Base-by-base conservation (phyloP, 1,140 invertebrate genomes). In the Zaprionus lachaisei region DNA sequence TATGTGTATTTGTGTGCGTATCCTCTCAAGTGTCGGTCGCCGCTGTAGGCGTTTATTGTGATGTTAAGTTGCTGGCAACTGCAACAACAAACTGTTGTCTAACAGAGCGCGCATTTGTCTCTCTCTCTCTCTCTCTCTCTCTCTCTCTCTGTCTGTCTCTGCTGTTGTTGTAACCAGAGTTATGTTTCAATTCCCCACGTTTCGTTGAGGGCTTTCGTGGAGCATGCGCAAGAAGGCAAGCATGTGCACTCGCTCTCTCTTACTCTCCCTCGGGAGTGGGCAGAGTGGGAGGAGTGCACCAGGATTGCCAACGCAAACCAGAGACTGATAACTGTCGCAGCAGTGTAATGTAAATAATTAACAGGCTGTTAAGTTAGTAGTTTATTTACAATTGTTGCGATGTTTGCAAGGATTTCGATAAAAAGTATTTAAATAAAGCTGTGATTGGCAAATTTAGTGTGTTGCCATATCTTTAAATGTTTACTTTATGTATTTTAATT, bases 21-120 rank as follows among this genome's bases (percentile, higher is more conserved):
- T 86, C 72, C 80, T 61, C 72, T 87, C 71, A 87, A 86, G 83
- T 87, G 80, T 83, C 56, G 66, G 57, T 71, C 68, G 67, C 68
- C 41, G 73, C 63, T 58, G 75, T 68, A 82, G 77, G 83, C 83
- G 83, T 87, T 86, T 87, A 86, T 86, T 87, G 80, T 80, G 54
- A 75, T 85, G 82, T 81, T 81, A 84, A 80, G 57, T 77, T 62
- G 66, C 81, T 76, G 71, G 22, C 67, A 85, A 63, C 60, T 72
- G 74, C 80, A 82, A 86, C 72, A 77, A 82, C 76, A 79, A 82
- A 68, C 77, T 86, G 83, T 86, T 80, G 51, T 62, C 63, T 87
- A 87, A 87, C 83, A 87, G 22, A 56, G 44, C 51, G 22, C 49
- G 2, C 24, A 26, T 7, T 12, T 9, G 41, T 80, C 58, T 69